These are phyloP conservation scores for Spisula subtruncata DNA, from an alignment of 2,888 invertebrate genomes.

Conservation along the genomic window DNA sequence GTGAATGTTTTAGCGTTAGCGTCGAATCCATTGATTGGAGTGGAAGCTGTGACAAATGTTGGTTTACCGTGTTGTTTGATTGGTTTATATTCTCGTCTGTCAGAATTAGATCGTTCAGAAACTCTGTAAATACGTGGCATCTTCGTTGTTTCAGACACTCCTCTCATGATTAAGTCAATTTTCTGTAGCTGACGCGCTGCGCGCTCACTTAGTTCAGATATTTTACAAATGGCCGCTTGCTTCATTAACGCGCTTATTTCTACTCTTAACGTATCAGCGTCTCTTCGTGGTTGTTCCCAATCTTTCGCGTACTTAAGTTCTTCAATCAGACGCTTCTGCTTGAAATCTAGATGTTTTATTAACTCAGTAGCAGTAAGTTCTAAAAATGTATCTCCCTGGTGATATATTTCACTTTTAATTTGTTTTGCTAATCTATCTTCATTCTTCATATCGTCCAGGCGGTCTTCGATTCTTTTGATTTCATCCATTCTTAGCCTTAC, in stretches of 20 bases:
- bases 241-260: slow-evolving; percentile 64
- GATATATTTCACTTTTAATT: slow-evolving; percentile 65
- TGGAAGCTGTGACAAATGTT: slow-evolving; percentile 64
- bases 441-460: slow-evolving; percentile 52
- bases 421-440: slow-evolving; percentile 62
- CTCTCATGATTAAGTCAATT: slow-evolving; percentile 68
- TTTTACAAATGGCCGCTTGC: slow-evolving; percentile 66
- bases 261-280: slow-evolving; percentile 57
- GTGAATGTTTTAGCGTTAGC: slow-evolving; percentile 3
- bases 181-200: slow-evolving; percentile 68
- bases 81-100: slow-evolving; percentile 31
- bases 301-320: slow-evolving; percentile 62
- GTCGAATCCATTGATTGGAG: slow-evolving; percentile 61
- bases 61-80: slow-evolving; percentile 35
- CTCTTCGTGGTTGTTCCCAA: slow-evolving; percentile 57
- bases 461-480: slow-evolving; percentile 58
- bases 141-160: slow-evolving; percentile 53
- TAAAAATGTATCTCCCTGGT: slow-evolving; percentile 67
- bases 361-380: slow-evolving; percentile 62
- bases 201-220: slow-evolving; percentile 55
- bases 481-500: slow-evolving; percentile 65
- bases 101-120: slow-evolving; percentile 55
- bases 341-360: slow-evolving; percentile 61
- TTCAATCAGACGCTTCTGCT: slow-evolving; percentile 52
- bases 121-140: slow-evolving; percentile 68